Base-by-base conservation (phyloP, 2,888 invertebrate genomes). In the Clanis bilineata region DNA sequence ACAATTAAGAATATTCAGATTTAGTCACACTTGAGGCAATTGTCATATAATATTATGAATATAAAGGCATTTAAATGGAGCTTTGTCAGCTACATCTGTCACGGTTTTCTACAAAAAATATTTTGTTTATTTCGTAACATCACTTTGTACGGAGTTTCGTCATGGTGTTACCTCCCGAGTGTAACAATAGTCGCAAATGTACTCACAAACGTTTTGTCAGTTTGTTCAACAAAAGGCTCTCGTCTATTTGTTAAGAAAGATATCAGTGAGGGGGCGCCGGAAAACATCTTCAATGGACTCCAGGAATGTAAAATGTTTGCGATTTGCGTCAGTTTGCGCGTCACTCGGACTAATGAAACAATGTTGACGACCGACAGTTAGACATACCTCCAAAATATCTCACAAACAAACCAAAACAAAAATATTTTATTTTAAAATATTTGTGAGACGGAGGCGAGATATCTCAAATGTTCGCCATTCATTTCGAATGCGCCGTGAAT, bases 381-480 rank as follows among this genome's bases (percentile, higher is more conserved):
- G 44, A 44, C 36, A 23, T n/a, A 7, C n/a, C 25, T 23, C 45
- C n/a, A 4, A 22, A 45, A 45, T 45, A 45, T 23, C 25, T 23
- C 12, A 2, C 10, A n/a, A n/a, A n/a, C 25, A 23, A 10, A 45
- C 12, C 23, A n/a, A n/a, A 23, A n/a, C 25, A 23, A 25, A n/a
- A n/a, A n/a, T n/a, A n/a, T 23, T 23, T 45, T n/a, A 45, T 45
- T 45, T 23, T 45, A 45, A 45, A 45, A 45, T 23, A 45, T 45
- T 45, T 45, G 45, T 5, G 25, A 23, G 23, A 23, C 45, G 23
- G 23, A 18, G 1, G 39, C 10, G 3, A 4, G 15, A 18, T 15
- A 23, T 22, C 23, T 10, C 44, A 23, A 12, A 2, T 23, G 45
- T 25, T 10, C 36, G 36, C 36, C 9, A 36, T 36, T 10, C 12